A percentile compares a stretch with the other conserved stretches of the same genome.
Conservation (phyloP, 2,113 vertebrate species). For the Campylomormyrus tamandua region DNA sequence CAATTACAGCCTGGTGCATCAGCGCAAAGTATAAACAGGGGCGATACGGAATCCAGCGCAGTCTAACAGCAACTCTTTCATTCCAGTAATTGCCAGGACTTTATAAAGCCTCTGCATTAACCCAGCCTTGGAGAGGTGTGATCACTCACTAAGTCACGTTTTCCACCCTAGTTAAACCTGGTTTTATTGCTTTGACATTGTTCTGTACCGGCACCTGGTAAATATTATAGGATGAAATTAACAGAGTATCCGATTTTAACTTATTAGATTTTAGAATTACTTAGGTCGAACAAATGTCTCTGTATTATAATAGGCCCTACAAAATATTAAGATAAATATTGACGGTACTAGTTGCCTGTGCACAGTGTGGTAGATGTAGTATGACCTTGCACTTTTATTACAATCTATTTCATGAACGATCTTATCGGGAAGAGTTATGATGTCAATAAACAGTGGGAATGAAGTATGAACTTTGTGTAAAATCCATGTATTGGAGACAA, state of each 20-base stretch:
- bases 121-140: neutral
- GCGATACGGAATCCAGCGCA: neutral
- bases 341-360: neutral
- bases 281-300: neutral
- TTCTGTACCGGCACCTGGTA: neutral
- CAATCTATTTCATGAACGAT: neutral
- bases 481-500: neutral
- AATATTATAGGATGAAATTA: neutral
- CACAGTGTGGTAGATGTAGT: neutral
- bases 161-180: neutral
- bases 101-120: neutral
- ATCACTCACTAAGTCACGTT: neutral
- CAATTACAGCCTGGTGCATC: slow-evolving; percentile 55
- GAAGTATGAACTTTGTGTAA: neutral
- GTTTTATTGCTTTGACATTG: neutral
- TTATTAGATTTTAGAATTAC: neutral
- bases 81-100: neutral
- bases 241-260: neutral
- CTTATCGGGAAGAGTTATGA: neutral
- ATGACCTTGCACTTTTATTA: neutral
- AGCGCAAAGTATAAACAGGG: neutral
- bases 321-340: neutral
- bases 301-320: neutral
- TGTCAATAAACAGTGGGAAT: neutral
- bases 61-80: neutral